phyloP scores from a whole-genome alignment of 2,113 vertebrate genomes.

The Spilogale gracilis region DNA sequence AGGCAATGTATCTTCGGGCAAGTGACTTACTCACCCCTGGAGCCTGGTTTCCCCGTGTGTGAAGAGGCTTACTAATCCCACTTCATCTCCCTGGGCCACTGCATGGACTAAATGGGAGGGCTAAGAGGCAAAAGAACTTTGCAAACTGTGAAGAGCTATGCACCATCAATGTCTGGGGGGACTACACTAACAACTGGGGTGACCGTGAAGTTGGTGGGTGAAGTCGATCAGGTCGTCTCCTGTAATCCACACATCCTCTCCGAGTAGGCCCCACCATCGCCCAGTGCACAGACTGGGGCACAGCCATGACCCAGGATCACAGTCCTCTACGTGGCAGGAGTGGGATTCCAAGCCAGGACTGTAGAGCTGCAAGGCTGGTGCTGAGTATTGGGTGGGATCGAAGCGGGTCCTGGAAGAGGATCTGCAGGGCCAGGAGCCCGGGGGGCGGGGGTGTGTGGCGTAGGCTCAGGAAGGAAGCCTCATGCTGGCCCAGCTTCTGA shows the following conservation, averaged over 20 bases:
- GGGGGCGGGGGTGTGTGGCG: not conserved
- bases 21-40: not conserved
- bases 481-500: not conserved
- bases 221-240: not conserved
- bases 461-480: not conserved
- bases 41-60: not conserved
- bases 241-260: not conserved
- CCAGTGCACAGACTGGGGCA: not conserved
- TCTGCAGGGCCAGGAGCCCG: not conserved
- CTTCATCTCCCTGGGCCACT: not conserved
- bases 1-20: not conserved
- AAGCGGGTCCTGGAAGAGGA: not conserved
- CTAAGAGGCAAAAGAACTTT: not conserved
- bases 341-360: not conserved
- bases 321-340: not conserved
- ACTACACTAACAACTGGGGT: no score
- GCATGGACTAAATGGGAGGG: not conserved
- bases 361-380: not conserved
- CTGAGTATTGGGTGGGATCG: not conserved
- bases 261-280: not conserved
- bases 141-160: not conserved
- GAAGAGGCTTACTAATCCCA: not conserved
- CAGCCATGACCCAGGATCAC: not conserved
- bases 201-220: rapidly evolving
- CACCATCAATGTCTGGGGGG: rapidly evolving